These are phyloP conservation scores for Stegastes partitus DNA, from an alignment of 2,113 vertebrate genomes.

Conservation along the genomic window DNA sequence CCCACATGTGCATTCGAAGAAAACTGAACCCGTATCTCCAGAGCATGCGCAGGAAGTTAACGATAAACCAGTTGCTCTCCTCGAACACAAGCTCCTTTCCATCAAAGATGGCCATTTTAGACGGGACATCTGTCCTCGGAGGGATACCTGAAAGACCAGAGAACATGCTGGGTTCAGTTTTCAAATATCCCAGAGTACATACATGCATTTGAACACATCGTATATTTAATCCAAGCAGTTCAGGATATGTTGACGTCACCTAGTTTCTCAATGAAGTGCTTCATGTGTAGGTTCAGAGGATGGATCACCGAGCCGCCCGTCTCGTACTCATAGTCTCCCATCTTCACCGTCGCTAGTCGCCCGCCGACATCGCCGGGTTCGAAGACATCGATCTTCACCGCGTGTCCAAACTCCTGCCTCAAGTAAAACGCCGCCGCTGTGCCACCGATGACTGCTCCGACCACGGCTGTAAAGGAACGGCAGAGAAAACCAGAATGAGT, in stretches of 20 bases:
- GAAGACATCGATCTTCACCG: slow-evolving; percentile 89
- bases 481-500: background rate
- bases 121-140: slow-evolving; percentile 6
- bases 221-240: background rate
- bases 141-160: slow-evolving; percentile 84
- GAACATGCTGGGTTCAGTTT: background rate
- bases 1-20: slow-evolving; percentile 94
- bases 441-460: slow-evolving; percentile 94
- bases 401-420: slow-evolving; percentile 90
- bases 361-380: slow-evolving; percentile 89
- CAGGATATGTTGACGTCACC: slow-evolving; percentile 78
- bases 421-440: slow-evolving; percentile 89
- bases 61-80: slow-evolving; percentile 93
- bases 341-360: slow-evolving; percentile 85
- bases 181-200: background rate
- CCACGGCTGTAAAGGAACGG: slow-evolving; percentile 83
- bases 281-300: slow-evolving; percentile 96
- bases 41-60: slow-evolving; percentile 89
- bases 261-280: slow-evolving; percentile 91
- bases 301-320: slow-evolving; percentile 89
- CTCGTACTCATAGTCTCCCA: slow-evolving; percentile 88
- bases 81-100: slow-evolving; percentile 92
- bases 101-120: slow-evolving; percentile 88
- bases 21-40: slow-evolving; percentile 92
- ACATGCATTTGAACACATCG: background rate